Percentiles rank a stretch among this genome's conserved stretches.
These are phyloP conservation scores for Leptatherina wallacei DNA, from an alignment of 2,797 vertebrate genomes.

Conservation along the genomic window DNA sequence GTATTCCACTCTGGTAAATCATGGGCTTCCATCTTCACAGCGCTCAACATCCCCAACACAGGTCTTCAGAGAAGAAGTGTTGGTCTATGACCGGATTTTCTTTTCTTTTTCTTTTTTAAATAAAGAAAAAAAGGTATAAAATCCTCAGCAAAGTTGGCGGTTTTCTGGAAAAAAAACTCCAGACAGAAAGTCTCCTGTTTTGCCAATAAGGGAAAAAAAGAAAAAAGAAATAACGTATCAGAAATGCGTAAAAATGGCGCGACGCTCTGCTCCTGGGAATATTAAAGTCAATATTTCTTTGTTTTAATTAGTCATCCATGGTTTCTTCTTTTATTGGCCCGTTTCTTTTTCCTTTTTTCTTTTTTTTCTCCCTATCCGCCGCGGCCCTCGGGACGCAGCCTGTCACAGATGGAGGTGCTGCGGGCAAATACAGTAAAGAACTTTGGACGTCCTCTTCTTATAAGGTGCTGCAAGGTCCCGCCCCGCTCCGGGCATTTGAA, in stretches of 20 bases:
- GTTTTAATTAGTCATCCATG: conserved; percentile 72
- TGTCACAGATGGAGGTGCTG: conserved; percentile 32
- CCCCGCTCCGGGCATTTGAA: conserved; percentile 73
- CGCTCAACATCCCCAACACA: conserved; percentile 86
- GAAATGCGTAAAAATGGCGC: conserved; percentile 6
- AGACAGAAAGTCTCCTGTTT: conserved; percentile 9
- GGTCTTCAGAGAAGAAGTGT: conserved; percentile 55
- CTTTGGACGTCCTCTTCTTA: conserved; percentile 70
- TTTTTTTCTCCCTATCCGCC: background rate
- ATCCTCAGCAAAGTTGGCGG: conserved; percentile 35
- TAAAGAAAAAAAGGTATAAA: conserved; percentile 30
- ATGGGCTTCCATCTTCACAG: conserved; percentile 90
- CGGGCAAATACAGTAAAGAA: conserved; percentile 59
- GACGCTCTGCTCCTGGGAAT: conserved; percentile 26
- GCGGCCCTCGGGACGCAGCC: conserved; percentile 38
- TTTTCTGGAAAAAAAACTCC: conserved; percentile 31
- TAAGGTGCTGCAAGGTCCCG: conserved; percentile 71
- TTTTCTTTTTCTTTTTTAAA: background rate
- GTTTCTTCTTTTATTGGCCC: conserved; percentile 47
- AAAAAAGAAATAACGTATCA: background rate
- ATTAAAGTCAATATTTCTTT: conserved; percentile 59
- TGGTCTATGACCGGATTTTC: conserved; percentile 8
- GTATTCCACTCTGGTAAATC: conserved; percentile 88
- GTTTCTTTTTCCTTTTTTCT: background rate
- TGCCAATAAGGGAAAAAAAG: background rate